phyloP scores from a whole-genome alignment of 2,113 vertebrate species.

The Caranx melampygus region DNA sequence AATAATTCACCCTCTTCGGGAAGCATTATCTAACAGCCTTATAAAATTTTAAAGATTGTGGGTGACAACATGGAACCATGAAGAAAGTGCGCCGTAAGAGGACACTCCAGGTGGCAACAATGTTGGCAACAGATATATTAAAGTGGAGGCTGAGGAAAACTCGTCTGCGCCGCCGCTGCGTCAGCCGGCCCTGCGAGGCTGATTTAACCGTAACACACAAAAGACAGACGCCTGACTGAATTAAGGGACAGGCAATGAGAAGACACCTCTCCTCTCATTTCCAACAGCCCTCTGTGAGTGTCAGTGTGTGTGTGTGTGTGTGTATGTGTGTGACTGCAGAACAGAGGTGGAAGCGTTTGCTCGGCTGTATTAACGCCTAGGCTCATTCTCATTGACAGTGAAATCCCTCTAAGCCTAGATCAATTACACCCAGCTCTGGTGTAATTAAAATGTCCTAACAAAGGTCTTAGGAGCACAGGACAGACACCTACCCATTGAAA shows the following conservation, averaged over 20 bases:
- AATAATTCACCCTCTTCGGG: slow-evolving; percentile 84
- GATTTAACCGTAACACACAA: slow-evolving; percentile 45
- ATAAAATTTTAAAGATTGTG: slow-evolving; percentile 78
- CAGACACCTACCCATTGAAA: slow-evolving; percentile 69
- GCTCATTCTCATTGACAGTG: slow-evolving; percentile 78
- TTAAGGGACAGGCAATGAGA: slow-evolving; percentile 45
- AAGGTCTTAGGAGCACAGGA: slow-evolving; percentile 79
- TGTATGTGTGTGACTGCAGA: slow-evolving; percentile 32
- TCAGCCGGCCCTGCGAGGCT: slow-evolving; percentile 23
- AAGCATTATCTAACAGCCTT: slow-evolving; percentile 84
- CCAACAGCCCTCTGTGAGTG: neutral
- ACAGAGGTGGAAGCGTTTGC: slow-evolving; percentile 72
- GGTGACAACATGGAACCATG: slow-evolving; percentile 76
- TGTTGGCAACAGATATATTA: slow-evolving; percentile 48
- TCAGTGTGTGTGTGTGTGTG: slow-evolving; percentile 18
- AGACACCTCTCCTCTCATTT: slow-evolving; percentile 24
- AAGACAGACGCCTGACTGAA: slow-evolving; percentile 50
- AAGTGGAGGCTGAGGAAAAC: slow-evolving; percentile 18
- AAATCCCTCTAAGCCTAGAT: slow-evolving; percentile 84
- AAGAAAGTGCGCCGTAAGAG: slow-evolving; percentile 73
- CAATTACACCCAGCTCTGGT: slow-evolving; percentile 82
- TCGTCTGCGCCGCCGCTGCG: neutral
- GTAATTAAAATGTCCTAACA: slow-evolving; percentile 86
- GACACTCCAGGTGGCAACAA: slow-evolving; percentile 69
- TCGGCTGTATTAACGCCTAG: slow-evolving; percentile 78